Conservation (phyloP, 2,888 invertebrate species). For the Elysia crispata region DNA sequence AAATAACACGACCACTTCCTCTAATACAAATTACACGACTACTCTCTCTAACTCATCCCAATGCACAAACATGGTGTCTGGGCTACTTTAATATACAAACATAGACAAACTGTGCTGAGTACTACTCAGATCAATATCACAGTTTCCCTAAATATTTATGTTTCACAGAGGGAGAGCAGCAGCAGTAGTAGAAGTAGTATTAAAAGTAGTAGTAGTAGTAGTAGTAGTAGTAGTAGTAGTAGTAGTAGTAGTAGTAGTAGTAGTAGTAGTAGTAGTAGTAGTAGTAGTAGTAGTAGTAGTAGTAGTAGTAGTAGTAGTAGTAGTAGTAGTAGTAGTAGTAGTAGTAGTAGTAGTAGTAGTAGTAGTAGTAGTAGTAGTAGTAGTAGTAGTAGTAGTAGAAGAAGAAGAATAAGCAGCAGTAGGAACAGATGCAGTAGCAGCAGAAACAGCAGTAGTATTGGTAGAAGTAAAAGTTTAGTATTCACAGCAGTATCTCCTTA, state of each 20-base stretch:
- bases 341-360: conserved; percentile 25
- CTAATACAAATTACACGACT: too few species aligned
- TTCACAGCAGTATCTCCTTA: too few species aligned
- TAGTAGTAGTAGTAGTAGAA: conserved; percentile 33
- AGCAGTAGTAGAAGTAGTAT: neutral
- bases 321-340: conserved; percentile 30
- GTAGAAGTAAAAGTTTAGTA: too few species aligned
- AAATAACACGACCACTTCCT: too few species aligned
- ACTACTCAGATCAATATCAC: too few species aligned
- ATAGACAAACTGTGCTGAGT: too few species aligned
- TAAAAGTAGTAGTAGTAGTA: neutral
- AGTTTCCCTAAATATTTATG: too few species aligned
- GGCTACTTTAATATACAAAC: too few species aligned
- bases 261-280: conserved; percentile 37
- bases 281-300: conserved; percentile 30
- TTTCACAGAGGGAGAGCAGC: neutral
- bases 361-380: conserved; percentile 29
- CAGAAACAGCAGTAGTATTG: too few species aligned
- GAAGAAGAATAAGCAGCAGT: neutral
- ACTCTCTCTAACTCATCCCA: too few species aligned
- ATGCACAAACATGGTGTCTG: too few species aligned
- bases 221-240: conserved; percentile 6
- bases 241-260: conserved; percentile 28
- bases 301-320: conserved; percentile 20
- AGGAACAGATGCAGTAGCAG: too few species aligned